Conservation (phyloP, 2,888 invertebrate genomes). For the Rhabditoides inermis region DNA sequence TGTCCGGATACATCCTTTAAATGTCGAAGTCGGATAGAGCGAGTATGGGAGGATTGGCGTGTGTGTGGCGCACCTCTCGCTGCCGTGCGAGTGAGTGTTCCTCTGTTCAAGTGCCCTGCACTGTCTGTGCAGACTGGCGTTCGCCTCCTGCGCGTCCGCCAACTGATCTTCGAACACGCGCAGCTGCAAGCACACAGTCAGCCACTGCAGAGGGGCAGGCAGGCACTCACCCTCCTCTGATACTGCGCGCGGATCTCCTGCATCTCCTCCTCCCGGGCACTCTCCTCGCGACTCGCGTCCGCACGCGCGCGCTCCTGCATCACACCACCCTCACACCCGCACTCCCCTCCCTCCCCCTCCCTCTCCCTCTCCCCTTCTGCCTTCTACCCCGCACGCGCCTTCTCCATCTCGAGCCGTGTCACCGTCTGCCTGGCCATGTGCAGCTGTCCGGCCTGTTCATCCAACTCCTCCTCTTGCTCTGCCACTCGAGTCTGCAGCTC, state of each 20-base stretch:
- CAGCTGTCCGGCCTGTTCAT: slow-evolving; percentile 84
- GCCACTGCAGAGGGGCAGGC: slow-evolving; percentile 61
- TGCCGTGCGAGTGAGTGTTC: slow-evolving; percentile 69
- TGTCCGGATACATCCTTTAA: no score
- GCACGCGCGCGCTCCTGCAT: slow-evolving; percentile 13
- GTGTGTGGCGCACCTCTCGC: background rate
- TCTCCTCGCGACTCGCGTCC: slow-evolving; percentile 64
- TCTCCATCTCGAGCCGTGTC: slow-evolving; percentile 75
- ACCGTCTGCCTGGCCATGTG: slow-evolving; percentile 82
- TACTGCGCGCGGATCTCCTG: slow-evolving; percentile 82
- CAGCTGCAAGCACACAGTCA: slow-evolving; percentile 11
- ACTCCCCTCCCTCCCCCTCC: slow-evolving; percentile 82
- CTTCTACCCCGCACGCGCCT: slow-evolving; percentile 64
- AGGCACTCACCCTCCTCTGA: slow-evolving; percentile 79
- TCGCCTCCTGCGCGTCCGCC: slow-evolving; percentile 84
- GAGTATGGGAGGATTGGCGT: background rate
- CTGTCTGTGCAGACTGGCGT: slow-evolving; percentile 74
- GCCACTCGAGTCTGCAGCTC: no score
- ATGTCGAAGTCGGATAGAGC: background rate
- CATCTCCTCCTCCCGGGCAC: slow-evolving; percentile 82
- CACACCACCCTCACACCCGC: no score
- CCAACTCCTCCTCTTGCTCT: slow-evolving; percentile 71
- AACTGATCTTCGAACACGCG: slow-evolving; percentile 37
- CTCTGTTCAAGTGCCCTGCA: slow-evolving; percentile 83
- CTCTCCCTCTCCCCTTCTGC: slow-evolving; percentile 66